Evolutionary conservation across 2,888 invertebrate species (phyloP).

Genomic region (Trachelus stipa): DNA sequence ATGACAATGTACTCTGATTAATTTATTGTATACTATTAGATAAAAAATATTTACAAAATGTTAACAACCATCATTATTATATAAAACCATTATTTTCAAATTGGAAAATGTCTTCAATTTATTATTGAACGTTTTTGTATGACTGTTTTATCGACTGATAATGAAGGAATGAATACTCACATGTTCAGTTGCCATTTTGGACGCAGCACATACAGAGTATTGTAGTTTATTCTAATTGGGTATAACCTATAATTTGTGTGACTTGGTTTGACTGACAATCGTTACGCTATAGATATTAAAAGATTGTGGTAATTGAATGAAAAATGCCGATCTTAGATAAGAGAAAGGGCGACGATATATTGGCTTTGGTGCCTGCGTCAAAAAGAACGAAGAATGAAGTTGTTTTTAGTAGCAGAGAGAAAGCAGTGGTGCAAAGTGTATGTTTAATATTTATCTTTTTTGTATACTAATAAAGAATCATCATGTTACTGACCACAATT

Average conservation of each 20-base stretch:
- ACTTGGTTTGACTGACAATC: background rate
- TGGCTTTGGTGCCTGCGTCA: slow-evolving; percentile 67
- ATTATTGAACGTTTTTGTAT: background rate
- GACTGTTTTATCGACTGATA: background rate
- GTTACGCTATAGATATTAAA: background rate
- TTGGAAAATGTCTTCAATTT: background rate
- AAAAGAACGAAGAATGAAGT: slow-evolving; percentile 81
- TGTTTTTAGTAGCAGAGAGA: slow-evolving; percentile 79
- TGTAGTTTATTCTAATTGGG: background rate
- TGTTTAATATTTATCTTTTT: slow-evolving; percentile 57
- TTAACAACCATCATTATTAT: too few species aligned
- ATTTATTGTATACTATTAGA: background rate
- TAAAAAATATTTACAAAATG: background rate
- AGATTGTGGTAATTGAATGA: background rate
- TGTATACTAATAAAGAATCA: slow-evolving; percentile 2
- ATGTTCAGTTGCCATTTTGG: background rate
- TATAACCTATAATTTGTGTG: background rate
- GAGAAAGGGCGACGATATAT: slow-evolving; percentile 62
- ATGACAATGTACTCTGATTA: background rate
- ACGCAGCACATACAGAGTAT: background rate
- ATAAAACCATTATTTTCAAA: too few species aligned
- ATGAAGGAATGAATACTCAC: background rate
- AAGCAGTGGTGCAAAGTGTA: slow-evolving; percentile 81
- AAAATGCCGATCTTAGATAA: slow-evolving; percentile 62
- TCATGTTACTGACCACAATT: background rate